Conservation (phyloP, 2,113 vertebrate genomes). For the Eira barbara region DNA sequence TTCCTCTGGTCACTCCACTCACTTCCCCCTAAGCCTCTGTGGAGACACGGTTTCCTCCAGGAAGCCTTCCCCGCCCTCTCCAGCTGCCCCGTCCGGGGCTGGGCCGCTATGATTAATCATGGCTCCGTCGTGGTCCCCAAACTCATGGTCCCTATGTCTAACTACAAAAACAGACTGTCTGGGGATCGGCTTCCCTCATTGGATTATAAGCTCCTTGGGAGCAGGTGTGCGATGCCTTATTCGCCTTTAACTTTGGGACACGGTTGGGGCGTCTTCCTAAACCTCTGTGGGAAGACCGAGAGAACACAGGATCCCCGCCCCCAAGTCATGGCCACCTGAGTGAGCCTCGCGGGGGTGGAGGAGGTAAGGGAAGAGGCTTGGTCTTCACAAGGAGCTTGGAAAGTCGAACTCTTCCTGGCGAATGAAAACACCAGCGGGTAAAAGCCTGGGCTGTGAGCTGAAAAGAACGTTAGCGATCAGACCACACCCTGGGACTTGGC, state of each 20-base stretch:
- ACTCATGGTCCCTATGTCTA: fast-evolving
- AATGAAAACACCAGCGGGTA: neutral
- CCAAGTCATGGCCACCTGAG: neutral
- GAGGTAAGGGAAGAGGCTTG: neutral
- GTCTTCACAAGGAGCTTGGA: neutral
- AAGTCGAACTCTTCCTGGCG: neutral
- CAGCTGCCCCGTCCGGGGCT: neutral
- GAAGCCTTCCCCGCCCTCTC: neutral
- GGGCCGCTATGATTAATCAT: neutral
- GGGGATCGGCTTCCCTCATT: neutral
- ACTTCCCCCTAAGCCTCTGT: neutral
- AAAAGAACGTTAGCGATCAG: neutral
- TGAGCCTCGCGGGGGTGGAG: neutral
- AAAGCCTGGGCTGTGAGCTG: neutral
- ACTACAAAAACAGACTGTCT: neutral
- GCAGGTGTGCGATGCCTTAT: neutral
- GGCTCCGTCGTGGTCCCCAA: neutral
- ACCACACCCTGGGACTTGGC: neutral
- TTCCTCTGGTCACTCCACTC: neutral
- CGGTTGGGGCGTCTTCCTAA: neutral
- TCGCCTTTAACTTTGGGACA: neutral
- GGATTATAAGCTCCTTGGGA: neutral
- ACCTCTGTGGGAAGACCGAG: neutral
- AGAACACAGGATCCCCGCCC: neutral
- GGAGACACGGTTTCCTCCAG: neutral